Percentiles rank a stretch among this genome's conserved stretches.
Conservation (phyloP, 2,888 invertebrate species). For the Drosophila nr. perissopoda region DNA sequence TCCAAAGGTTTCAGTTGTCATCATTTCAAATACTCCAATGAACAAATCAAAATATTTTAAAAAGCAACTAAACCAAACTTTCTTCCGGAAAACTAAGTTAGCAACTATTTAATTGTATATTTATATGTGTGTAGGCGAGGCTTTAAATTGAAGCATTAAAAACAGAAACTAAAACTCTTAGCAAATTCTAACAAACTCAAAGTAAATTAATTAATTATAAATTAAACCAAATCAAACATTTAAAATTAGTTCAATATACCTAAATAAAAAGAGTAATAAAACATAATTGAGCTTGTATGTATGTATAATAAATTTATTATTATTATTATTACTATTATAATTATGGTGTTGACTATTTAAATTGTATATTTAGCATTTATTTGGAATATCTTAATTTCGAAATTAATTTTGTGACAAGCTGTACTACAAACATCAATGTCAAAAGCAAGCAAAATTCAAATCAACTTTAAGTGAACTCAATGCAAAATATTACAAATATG, state of each 20-base stretch:
- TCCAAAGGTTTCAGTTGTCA: conserved; percentile 68
- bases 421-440: conserved; percentile 15
- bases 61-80: conserved; percentile 55
- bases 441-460: conserved; percentile 27
- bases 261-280: conserved; percentile 32
- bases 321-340: conserved; percentile 55
- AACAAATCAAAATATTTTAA: conserved; percentile 69
- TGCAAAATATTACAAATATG: conserved; percentile 38
- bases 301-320: conserved; percentile 74
- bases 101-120: conserved; percentile 70
- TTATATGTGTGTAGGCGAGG: conserved; percentile 70
- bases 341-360: conserved; percentile 59
- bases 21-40: conserved; percentile 42
- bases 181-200: conserved; percentile 74
- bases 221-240: conserved; percentile 74
- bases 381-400: conserved; percentile 58
- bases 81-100: conserved; percentile 74
- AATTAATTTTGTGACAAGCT: conserved; percentile 38
- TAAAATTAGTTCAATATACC: conserved; percentile 64
- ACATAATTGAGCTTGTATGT: conserved; percentile 72
- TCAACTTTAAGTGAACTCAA: conserved; percentile 41
- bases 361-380: conserved; percentile 59
- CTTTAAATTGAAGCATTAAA: conserved; percentile 67
- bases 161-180: conserved; percentile 62
- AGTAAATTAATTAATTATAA: conserved; percentile 71